These are phyloP conservation scores for Hypotaenidia philippensis DNA, from an alignment of 2,797 vertebrate genomes.

Conservation along the genomic window DNA sequence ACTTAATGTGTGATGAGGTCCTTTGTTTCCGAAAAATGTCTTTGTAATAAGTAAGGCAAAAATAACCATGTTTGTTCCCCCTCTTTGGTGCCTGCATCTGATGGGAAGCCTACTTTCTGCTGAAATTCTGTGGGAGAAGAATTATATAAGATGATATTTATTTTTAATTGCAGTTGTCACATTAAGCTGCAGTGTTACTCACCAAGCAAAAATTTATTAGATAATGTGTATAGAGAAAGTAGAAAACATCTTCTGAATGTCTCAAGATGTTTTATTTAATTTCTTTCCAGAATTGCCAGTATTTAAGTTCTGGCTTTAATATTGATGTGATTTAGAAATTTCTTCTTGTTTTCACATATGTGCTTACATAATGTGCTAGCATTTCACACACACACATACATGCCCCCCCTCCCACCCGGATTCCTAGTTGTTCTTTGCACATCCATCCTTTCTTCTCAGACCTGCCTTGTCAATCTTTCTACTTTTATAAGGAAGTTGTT, in stretches of 20 bases:
- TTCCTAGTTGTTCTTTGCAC: not conserved
- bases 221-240: not conserved
- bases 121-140: conserved; percentile 39
- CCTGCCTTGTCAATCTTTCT: not conserved
- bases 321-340: not conserved
- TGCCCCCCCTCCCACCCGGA: no score
- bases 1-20: not conserved
- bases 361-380: not conserved
- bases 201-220: conserved; percentile 30
- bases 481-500: not conserved
- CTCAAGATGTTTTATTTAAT: not conserved
- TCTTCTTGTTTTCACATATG: not conserved
- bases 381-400: not conserved
- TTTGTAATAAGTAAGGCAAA: not conserved
- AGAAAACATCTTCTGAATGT: not conserved
- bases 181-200: conserved; percentile 63
- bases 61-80: not conserved
- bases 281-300: not conserved
- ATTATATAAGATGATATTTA: conserved; percentile 66
- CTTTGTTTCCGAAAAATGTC: not conserved
- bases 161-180: conserved; percentile 72
- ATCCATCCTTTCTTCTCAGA: not conserved
- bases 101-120: conserved; percentile 17
- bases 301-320: not conserved
- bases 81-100: not conserved